These are phyloP conservation scores for Brachypalpus laphriformis DNA, from an alignment of 2,888 invertebrate genomes.

Conservation along the genomic window DNA sequence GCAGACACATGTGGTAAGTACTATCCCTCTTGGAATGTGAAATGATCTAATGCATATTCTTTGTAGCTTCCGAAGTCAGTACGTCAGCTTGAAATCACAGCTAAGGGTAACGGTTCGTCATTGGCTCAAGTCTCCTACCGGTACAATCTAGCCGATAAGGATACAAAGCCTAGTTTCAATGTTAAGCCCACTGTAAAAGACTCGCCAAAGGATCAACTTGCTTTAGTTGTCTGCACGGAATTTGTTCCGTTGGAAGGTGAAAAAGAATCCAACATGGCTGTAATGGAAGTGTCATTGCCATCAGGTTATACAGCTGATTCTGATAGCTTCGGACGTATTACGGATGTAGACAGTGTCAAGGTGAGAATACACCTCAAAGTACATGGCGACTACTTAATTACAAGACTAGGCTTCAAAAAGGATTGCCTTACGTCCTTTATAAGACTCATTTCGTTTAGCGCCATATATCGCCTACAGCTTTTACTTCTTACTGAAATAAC, in stretches of 20 bases:
- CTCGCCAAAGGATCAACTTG: conserved; percentile 90
- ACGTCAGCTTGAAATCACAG: conserved; percentile 88
- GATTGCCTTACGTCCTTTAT: no score
- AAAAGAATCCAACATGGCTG: conserved; percentile 92
- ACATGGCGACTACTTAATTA: no score
- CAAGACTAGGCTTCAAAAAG: no score
- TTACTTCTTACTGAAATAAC: no score
- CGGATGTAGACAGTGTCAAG: conserved; percentile 82
- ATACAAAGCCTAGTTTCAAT: conserved; percentile 93
- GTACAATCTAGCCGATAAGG: conserved; percentile 93
- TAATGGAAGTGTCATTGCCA: conserved; percentile 94
- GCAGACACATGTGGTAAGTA: conserved; percentile 89
- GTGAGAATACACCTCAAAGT: conserved; percentile 79
- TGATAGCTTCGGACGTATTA: conserved; percentile 87
- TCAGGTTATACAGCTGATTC: conserved; percentile 95
- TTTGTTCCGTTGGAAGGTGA: conserved; percentile 82
- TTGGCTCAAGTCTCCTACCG: conserved; percentile 90
- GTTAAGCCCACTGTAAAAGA: conserved; percentile 93
- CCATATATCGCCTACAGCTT: no score
- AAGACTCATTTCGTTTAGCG: no score
- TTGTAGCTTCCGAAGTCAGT: conserved; percentile 81
- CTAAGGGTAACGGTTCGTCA: conserved; percentile 91
- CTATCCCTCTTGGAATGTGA: background rate
- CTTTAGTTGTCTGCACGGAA: conserved; percentile 92
- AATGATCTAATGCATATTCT: background rate